Evolutionary conservation across 2,113 vertebrate species (phyloP).

Genomic region (Trematomus loennbergii): DNA sequence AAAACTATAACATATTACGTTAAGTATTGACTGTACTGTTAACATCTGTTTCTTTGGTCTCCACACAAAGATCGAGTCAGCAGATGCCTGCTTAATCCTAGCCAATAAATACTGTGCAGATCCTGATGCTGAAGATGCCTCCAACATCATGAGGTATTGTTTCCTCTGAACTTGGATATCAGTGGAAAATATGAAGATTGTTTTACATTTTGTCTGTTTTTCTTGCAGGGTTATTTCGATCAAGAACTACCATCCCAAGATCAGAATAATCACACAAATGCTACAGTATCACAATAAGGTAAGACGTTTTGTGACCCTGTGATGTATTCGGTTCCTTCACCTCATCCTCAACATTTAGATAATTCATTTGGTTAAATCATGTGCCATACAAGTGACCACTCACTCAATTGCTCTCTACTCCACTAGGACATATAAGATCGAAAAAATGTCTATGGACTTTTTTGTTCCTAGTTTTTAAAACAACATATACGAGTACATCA

Average conservation of each 20-base stretch:
- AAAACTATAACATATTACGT: neutral
- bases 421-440: neutral
- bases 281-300: constrained; percentile 99
- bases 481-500: too few relatives aligned
- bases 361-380: too few relatives aligned
- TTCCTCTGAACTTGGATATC: neutral
- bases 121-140: constrained; percentile 98
- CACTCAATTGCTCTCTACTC: neutral
- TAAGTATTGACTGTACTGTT: neutral
- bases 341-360: constrained; percentile 5
- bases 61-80: constrained; percentile 93
- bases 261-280: constrained; percentile 99
- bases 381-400: neutral
- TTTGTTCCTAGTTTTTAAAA: neutral
- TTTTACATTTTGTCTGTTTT: constrained; percentile 1
- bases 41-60: constrained; percentile 31
- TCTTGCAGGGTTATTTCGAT: constrained; percentile 96
- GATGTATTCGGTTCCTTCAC: neutral
- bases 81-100: constrained; percentile 97
- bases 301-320: constrained; percentile 23
- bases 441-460: neutral
- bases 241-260: constrained; percentile 99
- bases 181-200: neutral
- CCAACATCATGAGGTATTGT: constrained; percentile 98
- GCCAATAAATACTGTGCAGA: constrained; percentile 99